These are phyloP conservation scores for Taenioides sp. DNA, from an alignment of 2,797 vertebrate species.

Conservation along the genomic window DNA sequence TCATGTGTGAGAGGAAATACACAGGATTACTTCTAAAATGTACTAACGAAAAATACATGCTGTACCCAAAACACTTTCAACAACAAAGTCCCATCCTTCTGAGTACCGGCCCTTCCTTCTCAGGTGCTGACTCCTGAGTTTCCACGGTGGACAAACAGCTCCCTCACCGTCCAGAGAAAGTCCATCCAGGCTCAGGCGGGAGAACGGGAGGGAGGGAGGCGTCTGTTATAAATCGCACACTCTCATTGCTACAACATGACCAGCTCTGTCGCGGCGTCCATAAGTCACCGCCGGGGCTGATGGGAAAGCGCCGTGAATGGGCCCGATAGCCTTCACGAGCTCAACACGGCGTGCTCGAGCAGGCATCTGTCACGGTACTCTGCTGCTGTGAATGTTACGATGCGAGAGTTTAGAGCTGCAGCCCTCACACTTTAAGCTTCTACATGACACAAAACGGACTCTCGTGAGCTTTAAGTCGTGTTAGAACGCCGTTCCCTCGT, in stretches of 20 bases:
- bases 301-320: conserved; percentile 70
- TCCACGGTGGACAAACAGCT: conserved; percentile 32
- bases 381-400: conserved; percentile 35
- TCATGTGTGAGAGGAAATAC: too few relatives aligned
- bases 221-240: conserved; percentile 67
- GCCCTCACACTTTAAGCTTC: too few relatives aligned
- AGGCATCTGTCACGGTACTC: conserved; percentile 60
- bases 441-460: too few relatives aligned
- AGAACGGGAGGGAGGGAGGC: conserved; percentile 46
- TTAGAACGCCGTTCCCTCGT: too few relatives aligned
- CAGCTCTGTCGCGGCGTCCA: conserved; percentile 55
- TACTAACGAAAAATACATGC: too few relatives aligned
- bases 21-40: too few relatives aligned
- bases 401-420: background rate
- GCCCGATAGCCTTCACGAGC: conserved; percentile 70
- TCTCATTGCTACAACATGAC: conserved; percentile 69
- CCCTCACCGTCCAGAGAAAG: conserved; percentile 46
- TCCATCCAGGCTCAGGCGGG: conserved; percentile 25
- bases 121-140: conserved; percentile 56
- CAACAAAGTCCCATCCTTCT: background rate
- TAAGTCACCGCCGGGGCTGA: conserved; percentile 72
- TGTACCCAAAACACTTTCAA: too few relatives aligned
- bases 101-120: background rate
- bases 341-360: conserved; percentile 42
- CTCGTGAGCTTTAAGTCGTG: too few relatives aligned